phyloP scores from a whole-genome alignment of 2,888 invertebrate genomes.

The Dendrolimus houi region DNA sequence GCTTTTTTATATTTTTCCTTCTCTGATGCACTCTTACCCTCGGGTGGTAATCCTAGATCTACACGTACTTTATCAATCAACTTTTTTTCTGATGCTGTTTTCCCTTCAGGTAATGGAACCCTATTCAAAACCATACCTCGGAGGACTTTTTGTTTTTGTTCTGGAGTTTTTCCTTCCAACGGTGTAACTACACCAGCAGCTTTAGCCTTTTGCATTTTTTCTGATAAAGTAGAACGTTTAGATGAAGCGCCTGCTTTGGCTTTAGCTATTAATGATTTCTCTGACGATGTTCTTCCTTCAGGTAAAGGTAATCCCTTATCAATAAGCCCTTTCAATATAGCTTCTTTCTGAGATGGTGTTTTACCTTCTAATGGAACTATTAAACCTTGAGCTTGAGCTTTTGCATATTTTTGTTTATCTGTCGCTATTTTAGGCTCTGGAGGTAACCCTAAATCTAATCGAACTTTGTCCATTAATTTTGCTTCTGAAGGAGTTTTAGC shows the following conservation, averaged over 20 bases:
- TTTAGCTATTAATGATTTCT: conserved; percentile 13
- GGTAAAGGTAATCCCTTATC: conserved; percentile 21
- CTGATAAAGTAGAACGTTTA: conserved; percentile 7
- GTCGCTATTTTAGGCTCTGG: conserved; percentile 7
- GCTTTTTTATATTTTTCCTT: conserved; percentile 21
- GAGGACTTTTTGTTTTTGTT: conserved; percentile 21
- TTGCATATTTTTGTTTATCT: conserved; percentile 13
- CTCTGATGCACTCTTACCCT: conserved; percentile 18
- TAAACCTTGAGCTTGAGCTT: conserved; percentile 21
- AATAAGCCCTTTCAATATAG: conserved; percentile 15
- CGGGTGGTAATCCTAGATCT: conserved; percentile 26
- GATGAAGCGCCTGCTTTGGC: conserved; percentile 13
- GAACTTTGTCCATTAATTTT: conserved; percentile 12
- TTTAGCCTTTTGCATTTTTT: conserved; percentile 10
- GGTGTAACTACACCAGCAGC: conserved; percentile 12
- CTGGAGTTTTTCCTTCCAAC: conserved; percentile 20
- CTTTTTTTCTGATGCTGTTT: conserved; percentile 15
- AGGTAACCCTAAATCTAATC: conserved; percentile 6
- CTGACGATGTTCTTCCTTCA: conserved; percentile 25
- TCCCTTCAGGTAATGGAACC: conserved; percentile 14
- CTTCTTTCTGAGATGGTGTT: conserved; percentile 11
- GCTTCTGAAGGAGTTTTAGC: conserved; percentile 18
- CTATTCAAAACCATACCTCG: conserved; percentile 14
- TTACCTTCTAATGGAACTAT: conserved; percentile 14
- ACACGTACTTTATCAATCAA: conserved; percentile 20